These are phyloP conservation scores for Darevskia nairensis DNA, from an alignment of 2,797 vertebrate genomes.

Conservation along the genomic window DNA sequence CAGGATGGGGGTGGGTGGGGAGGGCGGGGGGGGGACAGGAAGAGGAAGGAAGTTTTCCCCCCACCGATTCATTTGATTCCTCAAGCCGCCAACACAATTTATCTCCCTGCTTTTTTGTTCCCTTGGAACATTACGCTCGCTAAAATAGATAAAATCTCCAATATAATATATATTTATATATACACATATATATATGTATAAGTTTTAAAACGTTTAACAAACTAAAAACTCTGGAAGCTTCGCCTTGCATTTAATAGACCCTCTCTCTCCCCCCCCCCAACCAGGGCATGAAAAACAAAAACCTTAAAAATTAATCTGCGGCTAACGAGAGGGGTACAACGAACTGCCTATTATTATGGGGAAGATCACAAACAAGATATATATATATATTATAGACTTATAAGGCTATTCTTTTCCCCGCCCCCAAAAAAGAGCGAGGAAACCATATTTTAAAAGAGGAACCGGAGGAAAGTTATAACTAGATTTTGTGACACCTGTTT, in stretches of 20 bases:
- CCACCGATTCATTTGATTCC: no score
- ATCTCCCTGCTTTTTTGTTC: neutral
- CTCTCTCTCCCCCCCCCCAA: neutral
- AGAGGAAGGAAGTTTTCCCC: neutral
- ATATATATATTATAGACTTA: conserved; percentile 37
- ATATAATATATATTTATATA: conserved; percentile 23
- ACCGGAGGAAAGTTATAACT: conserved; percentile 86
- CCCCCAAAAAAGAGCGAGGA: conserved; percentile 56
- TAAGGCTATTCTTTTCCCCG: conserved; percentile 10
- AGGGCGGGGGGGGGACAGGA: neutral
- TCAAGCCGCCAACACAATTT: neutral
- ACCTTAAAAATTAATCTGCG: conserved; percentile 57
- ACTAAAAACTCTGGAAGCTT: conserved; percentile 72
- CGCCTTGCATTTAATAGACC: conserved; percentile 54
- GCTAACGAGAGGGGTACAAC: conserved; percentile 34
- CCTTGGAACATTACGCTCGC: neutral
- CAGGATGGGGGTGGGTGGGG: no score
- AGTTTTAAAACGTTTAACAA: conserved; percentile 58
- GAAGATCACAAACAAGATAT: conserved; percentile 50
- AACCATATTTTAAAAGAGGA: conserved; percentile 63
- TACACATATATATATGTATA: conserved; percentile 54
- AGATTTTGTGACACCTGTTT: conserved; percentile 86
- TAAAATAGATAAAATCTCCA: conserved; percentile 38
- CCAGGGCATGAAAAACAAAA: neutral
- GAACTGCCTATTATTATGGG: conserved; percentile 24